A percentile compares a stretch with the other conserved stretches of the same genome.
Evolutionary conservation across 2,888 invertebrate genomes (phyloP).

Genomic region (Ariolimax columbianus): DNA sequence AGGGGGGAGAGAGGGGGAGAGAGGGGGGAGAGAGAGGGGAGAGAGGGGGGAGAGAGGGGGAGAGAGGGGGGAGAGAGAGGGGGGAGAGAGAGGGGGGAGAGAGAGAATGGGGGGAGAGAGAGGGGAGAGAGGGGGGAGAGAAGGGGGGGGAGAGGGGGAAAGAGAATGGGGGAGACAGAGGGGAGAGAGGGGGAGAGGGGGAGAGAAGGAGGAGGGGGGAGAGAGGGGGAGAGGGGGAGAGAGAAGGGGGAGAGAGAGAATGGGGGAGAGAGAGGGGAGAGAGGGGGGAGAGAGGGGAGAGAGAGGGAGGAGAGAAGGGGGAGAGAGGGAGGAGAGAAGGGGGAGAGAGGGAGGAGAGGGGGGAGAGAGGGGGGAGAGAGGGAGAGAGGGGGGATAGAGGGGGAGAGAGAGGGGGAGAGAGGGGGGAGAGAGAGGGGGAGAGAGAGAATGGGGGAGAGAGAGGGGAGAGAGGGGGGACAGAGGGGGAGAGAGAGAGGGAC

Average conservation of each 20-base stretch:
- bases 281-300: conserved; percentile 23
- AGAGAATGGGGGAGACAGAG: no score
- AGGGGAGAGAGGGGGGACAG: no score
- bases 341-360: not conserved
- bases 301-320: not conserved
- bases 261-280: not conserved
- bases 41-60: no score
- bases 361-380: not conserved
- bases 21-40: not conserved
- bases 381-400: conserved; percentile 1
- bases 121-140: no score
- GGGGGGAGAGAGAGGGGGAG: not conserved
- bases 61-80: no score
- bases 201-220: not conserved
- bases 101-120: no score
- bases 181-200: not conserved
- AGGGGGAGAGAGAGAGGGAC: no score
- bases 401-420: not conserved
- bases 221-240: no score
- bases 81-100: not conserved
- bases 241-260: not conserved
- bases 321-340: not conserved
- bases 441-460: not conserved
- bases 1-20: not conserved
- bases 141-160: no score